Evolutionary conservation across 92 coral and sea anemone genomes (phyloP).

Genomic region (Pocillopora meandrina): DNA sequence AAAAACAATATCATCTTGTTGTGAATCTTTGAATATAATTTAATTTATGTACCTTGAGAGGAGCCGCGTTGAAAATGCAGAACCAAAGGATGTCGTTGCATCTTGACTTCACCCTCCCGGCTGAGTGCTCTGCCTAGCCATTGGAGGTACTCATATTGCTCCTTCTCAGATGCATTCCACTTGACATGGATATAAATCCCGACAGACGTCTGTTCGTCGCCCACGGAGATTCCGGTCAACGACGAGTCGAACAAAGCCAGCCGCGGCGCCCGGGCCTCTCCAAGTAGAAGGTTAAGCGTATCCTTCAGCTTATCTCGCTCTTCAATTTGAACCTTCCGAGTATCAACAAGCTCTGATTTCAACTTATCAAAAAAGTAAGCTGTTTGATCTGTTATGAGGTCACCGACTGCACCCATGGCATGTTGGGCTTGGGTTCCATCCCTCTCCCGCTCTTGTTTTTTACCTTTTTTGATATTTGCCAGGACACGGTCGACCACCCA

Average conservation of each 20-base stretch:
- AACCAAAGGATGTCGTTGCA: background rate
- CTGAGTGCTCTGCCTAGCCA: background rate
- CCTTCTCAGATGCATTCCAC: constrained; percentile 37
- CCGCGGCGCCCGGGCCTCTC: background rate
- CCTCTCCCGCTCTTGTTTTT: constrained; percentile 36
- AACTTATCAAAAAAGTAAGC: constrained; percentile 41
- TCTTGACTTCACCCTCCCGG: background rate
- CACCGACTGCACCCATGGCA: constrained; percentile 59
- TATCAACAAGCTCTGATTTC: constrained; percentile 34
- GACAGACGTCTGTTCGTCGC: constrained; percentile 39
- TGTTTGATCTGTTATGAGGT: constrained; percentile 63
- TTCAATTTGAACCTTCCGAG: constrained; percentile 45
- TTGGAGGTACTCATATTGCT: constrained; percentile 25
- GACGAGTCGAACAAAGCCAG: constrained; percentile 63
- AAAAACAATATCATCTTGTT: too few relatives aligned
- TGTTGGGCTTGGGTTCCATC: constrained; percentile 42
- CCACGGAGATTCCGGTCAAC: constrained; percentile 65
- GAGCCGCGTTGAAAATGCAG: constrained; percentile 15
- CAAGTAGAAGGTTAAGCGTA: background rate
- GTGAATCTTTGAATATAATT: too few relatives aligned
- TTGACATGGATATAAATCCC: constrained; percentile 53
- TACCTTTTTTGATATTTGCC: constrained; percentile 62
- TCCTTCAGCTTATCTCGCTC: constrained; percentile 37
- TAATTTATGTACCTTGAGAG: constrained; percentile 4
- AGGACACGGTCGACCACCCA: constrained; percentile 82